Percentiles rank a stretch among this genome's conserved stretches.
phyloP scores from a whole-genome alignment of 2,888 invertebrate genomes.

The Drosophila nigritarsus region DNA sequence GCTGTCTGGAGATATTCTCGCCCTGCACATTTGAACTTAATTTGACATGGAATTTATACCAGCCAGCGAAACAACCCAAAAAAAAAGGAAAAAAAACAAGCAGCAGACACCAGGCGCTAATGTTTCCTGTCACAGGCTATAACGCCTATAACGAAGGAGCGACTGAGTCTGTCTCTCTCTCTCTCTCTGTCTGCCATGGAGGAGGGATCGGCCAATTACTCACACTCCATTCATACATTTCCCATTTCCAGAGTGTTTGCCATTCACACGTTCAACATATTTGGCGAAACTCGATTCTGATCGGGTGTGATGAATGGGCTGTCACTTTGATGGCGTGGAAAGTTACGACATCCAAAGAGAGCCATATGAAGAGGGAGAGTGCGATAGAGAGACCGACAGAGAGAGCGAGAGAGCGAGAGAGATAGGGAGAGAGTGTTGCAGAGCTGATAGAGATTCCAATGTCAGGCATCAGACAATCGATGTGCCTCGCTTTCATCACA shows the following conservation, averaged over 20 bases:
- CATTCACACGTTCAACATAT: slow-evolving; percentile 58
- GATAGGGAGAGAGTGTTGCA: not conserved
- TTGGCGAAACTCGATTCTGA: slow-evolving; percentile 50
- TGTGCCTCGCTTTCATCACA: not conserved
- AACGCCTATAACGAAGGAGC: slow-evolving; percentile 16
- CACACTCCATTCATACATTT: slow-evolving; percentile 24
- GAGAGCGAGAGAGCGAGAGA: not conserved
- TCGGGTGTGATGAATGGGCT: slow-evolving; percentile 72
- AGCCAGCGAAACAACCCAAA: slow-evolving; percentile 6
- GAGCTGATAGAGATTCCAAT: not conserved
- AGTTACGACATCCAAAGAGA: slow-evolving; percentile 3
- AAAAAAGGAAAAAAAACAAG: slow-evolving; percentile 4
- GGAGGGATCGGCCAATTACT: slow-evolving; percentile 65
- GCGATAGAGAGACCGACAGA: not conserved
- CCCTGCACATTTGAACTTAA: slow-evolving; percentile 56
- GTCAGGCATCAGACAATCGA: not conserved
- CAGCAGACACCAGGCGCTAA: slow-evolving; percentile 62
- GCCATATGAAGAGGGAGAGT: not conserved
- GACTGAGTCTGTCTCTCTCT: not conserved
- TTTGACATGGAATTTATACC: slow-evolving; percentile 64
- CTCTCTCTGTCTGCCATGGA: not conserved
- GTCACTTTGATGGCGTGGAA: slow-evolving; percentile 45
- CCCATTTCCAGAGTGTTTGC: slow-evolving; percentile 25
- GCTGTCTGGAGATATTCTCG: slow-evolving; percentile 15
- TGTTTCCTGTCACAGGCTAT: slow-evolving; percentile 67